phyloP scores from a whole-genome alignment of 1,140 invertebrate genomes.

The Zeugodacus cucurbitae region DNA sequence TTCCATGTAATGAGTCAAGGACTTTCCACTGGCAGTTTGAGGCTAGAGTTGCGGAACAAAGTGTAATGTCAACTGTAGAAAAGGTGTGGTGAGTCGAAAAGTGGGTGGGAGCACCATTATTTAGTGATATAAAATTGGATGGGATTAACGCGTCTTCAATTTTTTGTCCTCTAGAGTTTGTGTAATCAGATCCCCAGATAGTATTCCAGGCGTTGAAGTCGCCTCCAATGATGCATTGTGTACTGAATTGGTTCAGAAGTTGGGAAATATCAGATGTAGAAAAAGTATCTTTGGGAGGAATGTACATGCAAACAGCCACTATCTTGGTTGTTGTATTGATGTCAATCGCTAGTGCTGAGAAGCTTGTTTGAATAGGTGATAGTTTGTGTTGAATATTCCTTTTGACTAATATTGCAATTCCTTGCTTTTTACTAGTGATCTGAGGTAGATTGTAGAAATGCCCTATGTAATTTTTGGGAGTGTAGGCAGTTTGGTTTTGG shows the following conservation, averaged over 20 bases:
- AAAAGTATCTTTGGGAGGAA: too few species aligned
- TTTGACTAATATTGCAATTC: not conserved
- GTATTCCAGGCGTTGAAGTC: not conserved
- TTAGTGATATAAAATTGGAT: not conserved
- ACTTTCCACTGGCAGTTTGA: too few species aligned
- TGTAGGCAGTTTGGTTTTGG: not conserved
- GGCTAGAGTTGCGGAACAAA: not conserved
- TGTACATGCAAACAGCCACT: too few species aligned
- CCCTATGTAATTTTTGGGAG: not conserved
- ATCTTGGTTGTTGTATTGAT: too few species aligned
- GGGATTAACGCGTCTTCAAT: not conserved
- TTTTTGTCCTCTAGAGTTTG: not conserved
- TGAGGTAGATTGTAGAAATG: too few species aligned
- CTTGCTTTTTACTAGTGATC: too few species aligned
- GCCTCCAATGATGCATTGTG: not conserved
- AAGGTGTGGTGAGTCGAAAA: not conserved
- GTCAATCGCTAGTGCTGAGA: too few species aligned
- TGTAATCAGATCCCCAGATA: not conserved
- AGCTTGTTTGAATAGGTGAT: too few species aligned
- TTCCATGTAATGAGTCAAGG: too few species aligned
- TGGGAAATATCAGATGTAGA: too few species aligned
- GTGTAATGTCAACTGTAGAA: not conserved
- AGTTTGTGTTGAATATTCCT: too few species aligned
- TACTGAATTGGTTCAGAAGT: not conserved
- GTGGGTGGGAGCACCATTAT: not conserved